phyloP scores from a whole-genome alignment of 2,888 invertebrate species.

The Drosophila austrosaltans region DNA sequence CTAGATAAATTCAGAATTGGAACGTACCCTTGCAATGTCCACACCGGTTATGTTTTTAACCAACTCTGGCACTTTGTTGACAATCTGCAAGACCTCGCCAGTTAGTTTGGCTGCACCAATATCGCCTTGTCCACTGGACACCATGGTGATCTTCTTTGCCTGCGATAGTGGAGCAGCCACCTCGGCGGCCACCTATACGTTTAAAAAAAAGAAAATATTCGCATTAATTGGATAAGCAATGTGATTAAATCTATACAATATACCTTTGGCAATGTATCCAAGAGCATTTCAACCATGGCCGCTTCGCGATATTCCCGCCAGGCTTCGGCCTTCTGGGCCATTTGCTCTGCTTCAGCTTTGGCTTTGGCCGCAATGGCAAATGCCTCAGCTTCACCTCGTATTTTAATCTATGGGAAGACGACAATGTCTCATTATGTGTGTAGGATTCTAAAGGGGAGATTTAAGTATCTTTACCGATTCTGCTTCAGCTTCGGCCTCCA shows the following conservation, averaged over 20 bases:
- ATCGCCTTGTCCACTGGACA: slow-evolving; percentile 95
- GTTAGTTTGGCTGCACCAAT: slow-evolving; percentile 97
- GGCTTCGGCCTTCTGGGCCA: slow-evolving; percentile 98
- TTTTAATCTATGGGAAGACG: slow-evolving; percentile 84
- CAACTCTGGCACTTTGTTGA: slow-evolving; percentile 94
- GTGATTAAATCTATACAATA: background rate
- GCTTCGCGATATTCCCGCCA: slow-evolving; percentile 98
- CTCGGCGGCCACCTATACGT: slow-evolving; percentile 94
- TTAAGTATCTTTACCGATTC: slow-evolving; percentile 87
- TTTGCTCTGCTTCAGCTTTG: slow-evolving; percentile 97
- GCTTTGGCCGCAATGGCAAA: slow-evolving; percentile 97
- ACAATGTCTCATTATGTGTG: background rate
- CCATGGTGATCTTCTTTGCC: slow-evolving; percentile 98
- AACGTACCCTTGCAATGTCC: slow-evolving; percentile 93
- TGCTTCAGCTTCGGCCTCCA: slow-evolving; percentile 98
- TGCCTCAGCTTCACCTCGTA: slow-evolving; percentile 95
- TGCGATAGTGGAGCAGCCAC: slow-evolving; percentile 97
- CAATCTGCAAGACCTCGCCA: slow-evolving; percentile 96
- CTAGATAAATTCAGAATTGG: slow-evolving; percentile 84
- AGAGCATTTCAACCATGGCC: slow-evolving; percentile 98
- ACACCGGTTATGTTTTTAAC: slow-evolving; percentile 97
- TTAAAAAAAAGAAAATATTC: background rate
- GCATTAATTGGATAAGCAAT: background rate
- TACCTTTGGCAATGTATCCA: slow-evolving; percentile 97
- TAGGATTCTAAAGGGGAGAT: background rate